Evolutionary conservation across 1,140 invertebrate species (phyloP).

Genomic region (Calliopsis andreniformis): DNA sequence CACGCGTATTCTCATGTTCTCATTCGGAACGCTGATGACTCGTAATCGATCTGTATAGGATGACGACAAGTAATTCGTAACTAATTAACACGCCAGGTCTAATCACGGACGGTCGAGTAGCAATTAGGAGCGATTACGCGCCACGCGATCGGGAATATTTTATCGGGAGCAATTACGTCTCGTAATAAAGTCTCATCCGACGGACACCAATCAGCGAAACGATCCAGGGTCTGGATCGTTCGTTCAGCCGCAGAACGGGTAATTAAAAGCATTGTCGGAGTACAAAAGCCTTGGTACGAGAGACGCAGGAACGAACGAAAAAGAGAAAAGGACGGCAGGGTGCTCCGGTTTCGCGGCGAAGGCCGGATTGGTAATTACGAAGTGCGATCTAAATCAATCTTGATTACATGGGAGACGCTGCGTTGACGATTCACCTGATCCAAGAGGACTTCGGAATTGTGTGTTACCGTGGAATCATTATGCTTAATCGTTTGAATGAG

Average conservation of each 20-base stretch:
- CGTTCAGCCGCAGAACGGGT: conserved; percentile 12
- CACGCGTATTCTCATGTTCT: not conserved
- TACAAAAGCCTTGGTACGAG: conserved; percentile 38
- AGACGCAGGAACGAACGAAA: conserved; percentile 4
- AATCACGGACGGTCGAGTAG: not conserved
- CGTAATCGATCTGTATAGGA: not conserved
- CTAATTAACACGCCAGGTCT: not conserved
- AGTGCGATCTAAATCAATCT: conserved; percentile 50
- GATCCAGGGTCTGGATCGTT: conserved; percentile 16
- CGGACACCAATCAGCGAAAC: conserved; percentile 37
- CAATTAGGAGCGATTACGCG: conserved; percentile 34
- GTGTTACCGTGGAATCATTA: conserved; percentile 13
- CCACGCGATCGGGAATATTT: conserved; percentile 32
- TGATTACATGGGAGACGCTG: conserved; percentile 37
- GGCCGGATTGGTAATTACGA: conserved; percentile 55
- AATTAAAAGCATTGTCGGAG: conserved; percentile 66
- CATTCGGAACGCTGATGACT: too few relatives aligned
- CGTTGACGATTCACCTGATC: conserved; percentile 30
- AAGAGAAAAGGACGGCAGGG: conserved; percentile 1
- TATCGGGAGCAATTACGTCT: conserved; percentile 39
- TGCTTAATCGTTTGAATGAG: conserved; percentile 9
- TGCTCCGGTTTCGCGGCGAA: conserved; percentile 8
- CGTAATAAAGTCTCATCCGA: conserved; percentile 38
- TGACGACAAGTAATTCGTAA: not conserved
- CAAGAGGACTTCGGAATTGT: conserved; percentile 4